These are phyloP conservation scores for Colinus virginianus DNA, from an alignment of 2,113 vertebrate genomes.

Conservation along the genomic window DNA sequence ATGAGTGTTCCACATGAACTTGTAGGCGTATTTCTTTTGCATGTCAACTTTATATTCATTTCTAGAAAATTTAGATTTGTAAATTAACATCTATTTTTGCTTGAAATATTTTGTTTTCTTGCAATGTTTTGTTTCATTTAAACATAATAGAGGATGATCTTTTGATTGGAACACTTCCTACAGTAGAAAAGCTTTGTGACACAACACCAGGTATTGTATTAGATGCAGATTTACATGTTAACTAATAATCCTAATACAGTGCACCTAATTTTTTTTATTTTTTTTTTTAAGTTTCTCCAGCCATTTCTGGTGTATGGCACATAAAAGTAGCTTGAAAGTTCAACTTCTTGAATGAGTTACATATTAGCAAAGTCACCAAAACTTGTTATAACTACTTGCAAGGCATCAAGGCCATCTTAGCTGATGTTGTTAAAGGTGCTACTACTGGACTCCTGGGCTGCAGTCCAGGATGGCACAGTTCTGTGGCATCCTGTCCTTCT, in stretches of 20 bases:
- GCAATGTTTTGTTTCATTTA: constrained; percentile 79
- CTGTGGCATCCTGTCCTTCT: background rate
- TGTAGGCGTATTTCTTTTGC: background rate
- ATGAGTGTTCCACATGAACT: background rate
- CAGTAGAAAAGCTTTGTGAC: constrained; percentile 90
- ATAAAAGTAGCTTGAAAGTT: constrained; percentile 30
- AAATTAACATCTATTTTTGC: constrained; percentile 54
- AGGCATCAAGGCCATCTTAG: background rate
- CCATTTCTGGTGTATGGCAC: constrained; percentile 48
- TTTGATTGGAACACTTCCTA: constrained; percentile 88
- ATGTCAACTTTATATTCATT: constrained; percentile 30
- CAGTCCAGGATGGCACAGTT: background rate
- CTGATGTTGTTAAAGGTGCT: background rate
- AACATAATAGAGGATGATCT: constrained; percentile 87
- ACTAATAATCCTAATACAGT: constrained; percentile 72
- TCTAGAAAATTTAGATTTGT: background rate
- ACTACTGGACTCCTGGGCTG: background rate
- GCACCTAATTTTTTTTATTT: background rate
- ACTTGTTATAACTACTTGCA: background rate
- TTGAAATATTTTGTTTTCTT: constrained; percentile 74
- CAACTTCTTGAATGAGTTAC: constrained; percentile 16
- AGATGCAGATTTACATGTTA: constrained; percentile 63
- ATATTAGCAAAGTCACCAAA: constrained; percentile 55
- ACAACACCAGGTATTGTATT: constrained; percentile 87
- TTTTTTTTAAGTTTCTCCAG: constrained; percentile 30